phyloP scores from a whole-genome alignment of 2,113 vertebrate species.

The Alouatta palliata region DNA sequence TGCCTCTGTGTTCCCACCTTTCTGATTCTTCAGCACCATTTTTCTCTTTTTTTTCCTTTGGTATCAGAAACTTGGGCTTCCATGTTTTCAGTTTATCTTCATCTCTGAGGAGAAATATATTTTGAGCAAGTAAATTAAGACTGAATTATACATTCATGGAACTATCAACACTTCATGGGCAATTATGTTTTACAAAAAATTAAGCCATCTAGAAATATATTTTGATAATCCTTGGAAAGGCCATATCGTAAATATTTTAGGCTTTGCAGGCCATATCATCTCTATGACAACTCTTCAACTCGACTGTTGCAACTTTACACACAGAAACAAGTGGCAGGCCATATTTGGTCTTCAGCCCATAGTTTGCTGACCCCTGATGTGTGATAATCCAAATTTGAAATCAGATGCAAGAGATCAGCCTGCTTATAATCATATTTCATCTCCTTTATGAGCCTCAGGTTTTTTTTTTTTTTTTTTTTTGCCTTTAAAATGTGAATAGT shows the following conservation, averaged over 20 bases:
- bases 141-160: background rate
- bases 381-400: background rate
- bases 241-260: background rate
- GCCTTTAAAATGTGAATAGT: background rate
- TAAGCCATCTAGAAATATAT: background rate
- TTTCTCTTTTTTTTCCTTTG: slow-evolving; percentile 75
- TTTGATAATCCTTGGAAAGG: background rate
- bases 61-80: slow-evolving; percentile 86
- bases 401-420: background rate
- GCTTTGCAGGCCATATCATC: background rate
- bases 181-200: background rate
- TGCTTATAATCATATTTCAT: background rate
- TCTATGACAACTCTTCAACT: background rate
- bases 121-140: slow-evolving; percentile 47
- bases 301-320: background rate
- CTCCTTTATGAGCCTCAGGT: background rate
- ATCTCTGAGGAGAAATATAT: slow-evolving; percentile 77
- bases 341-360: background rate
- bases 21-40: slow-evolving; percentile 9
- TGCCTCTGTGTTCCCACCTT: slow-evolving; percentile 42
- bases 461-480: background rate
- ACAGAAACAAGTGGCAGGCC: background rate
- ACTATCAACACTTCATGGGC: background rate
- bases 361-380: background rate
- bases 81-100: slow-evolving; percentile 85